Base-by-base conservation (phyloP, 1,140 invertebrate genomes). In the Eriocheir sinensis region DNA sequence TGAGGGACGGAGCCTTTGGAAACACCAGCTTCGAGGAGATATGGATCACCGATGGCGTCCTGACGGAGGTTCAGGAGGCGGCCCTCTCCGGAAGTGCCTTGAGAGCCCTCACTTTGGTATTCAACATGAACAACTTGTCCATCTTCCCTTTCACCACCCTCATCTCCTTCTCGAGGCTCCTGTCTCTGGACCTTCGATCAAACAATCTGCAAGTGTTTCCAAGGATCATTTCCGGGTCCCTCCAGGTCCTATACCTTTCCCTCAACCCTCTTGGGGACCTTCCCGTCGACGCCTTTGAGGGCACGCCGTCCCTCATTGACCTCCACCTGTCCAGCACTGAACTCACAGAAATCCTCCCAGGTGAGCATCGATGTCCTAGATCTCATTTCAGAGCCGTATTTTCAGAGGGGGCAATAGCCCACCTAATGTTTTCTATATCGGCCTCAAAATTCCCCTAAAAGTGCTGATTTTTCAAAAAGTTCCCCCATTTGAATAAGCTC, bases 61-160 rank as follows among this genome's bases (percentile, higher is more conserved):
- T 92, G 27, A 72, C 79, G n/a, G 34, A 40, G 17, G 32, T 92
- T 4, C 17, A 92, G 41, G 72, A 92, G 0, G 72, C 21, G 0
- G 90, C 90, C 3, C 72, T 92, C 0, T 81, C 72, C 12, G 1
- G 9, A 32, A 92, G 90, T 15, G 21, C 21, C 72, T 80, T 72
- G 15, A 92, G 60, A 17, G 21, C 32, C 0, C 12, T 27, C 0
- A 4, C 21, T 15, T 32, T 92, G 8, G 34, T 80, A 1, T 80
- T 92, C 12, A 79, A 92, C 15, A 21, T 36, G 9, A 92, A 92
- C 36, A 81, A 80, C 8, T 30, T 92, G 34, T 80, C 72, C 36
- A 0, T 21, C 6, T 92, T 92, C 12, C 90, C 90, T 30, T 92
- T 92, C 72, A 4, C 12, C 36, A 79, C 38, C 32, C 8, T 92